These are phyloP conservation scores for Platerodrilus igneus DNA, from an alignment of 2,888 invertebrate species.

Conservation along the genomic window DNA sequence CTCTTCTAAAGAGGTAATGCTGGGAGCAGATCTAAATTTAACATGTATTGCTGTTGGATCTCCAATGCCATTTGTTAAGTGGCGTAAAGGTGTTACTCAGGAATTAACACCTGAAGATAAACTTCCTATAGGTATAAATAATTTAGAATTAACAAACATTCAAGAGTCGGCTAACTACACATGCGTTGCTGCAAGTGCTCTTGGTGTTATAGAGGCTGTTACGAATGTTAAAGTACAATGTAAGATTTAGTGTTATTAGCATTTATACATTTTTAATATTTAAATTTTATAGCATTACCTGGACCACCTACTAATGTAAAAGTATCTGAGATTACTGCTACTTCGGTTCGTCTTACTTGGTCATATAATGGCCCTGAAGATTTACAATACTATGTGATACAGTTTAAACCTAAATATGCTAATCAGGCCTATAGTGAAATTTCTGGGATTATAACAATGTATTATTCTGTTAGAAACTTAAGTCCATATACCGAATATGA, in stretches of 20 bases:
- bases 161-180: constrained; percentile 94
- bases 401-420: constrained; percentile 93
- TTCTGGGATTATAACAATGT: constrained; percentile 87
- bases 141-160: constrained; percentile 80
- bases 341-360: constrained; percentile 90
- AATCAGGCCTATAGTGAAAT: constrained; percentile 90
- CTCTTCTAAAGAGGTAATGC: constrained; percentile 79
- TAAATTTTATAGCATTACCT: constrained; percentile 69
- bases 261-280: neutral
- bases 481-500: constrained; percentile 96
- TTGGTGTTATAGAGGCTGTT: constrained; percentile 85
- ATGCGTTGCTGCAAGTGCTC: constrained; percentile 90
- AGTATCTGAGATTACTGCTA: constrained; percentile 90
- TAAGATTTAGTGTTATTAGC: constrained; percentile 51
- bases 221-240: constrained; percentile 95
- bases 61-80: constrained; percentile 96
- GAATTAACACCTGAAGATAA: constrained; percentile 88
- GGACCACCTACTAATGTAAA: constrained; percentile 85
- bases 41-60: constrained; percentile 97
- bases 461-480: constrained; percentile 83
- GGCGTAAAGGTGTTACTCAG: constrained; percentile 76
- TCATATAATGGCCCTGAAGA: constrained; percentile 84
- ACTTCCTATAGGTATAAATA: constrained; percentile 79
- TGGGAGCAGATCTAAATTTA: constrained; percentile 85
- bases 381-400: constrained; percentile 93